Conservation (phyloP, 2,797 vertebrate species). For the Columba guinea region DNA sequence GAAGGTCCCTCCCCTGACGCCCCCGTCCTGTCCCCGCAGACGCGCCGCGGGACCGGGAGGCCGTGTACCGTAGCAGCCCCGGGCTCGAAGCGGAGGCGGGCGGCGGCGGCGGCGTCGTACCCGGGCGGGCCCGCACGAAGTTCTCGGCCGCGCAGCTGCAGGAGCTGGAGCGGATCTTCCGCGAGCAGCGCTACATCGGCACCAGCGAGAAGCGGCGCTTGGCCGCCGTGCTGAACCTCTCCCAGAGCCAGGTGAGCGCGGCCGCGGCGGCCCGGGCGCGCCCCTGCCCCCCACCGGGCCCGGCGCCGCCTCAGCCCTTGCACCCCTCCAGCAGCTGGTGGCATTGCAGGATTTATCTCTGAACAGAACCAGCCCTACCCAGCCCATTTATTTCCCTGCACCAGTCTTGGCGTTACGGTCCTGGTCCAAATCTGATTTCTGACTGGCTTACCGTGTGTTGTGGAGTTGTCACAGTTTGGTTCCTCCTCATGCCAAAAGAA, state of each 20-base stretch:
- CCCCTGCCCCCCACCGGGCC: neutral
- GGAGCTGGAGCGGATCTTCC: slow-evolving; percentile 80
- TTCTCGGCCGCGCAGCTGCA: slow-evolving; percentile 79
- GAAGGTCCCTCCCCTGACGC: fast-evolving
- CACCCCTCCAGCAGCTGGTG: too few species aligned
- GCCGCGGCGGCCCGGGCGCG: neutral
- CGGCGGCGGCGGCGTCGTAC: fast-evolving
- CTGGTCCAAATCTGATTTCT: neutral
- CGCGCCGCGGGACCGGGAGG: neutral
- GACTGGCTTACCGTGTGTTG: fast-evolving
- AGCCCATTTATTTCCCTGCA: neutral
- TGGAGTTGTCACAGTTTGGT: neutral
- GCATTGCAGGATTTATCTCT: neutral
- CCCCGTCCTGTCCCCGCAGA: neutral
- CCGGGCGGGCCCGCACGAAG: slow-evolving; percentile 76
- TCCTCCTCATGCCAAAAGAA: neutral
- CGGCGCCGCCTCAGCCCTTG: neutral
- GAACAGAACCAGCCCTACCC: neutral
- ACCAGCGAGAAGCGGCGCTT: slow-evolving; percentile 75
- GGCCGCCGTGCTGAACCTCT: slow-evolving; percentile 76
- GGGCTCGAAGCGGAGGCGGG: neutral
- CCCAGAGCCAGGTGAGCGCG: slow-evolving; percentile 81
- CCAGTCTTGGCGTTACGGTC: neutral
- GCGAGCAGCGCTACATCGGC: slow-evolving; percentile 77
- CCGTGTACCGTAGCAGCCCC: neutral